phyloP scores from a whole-genome alignment of 2,113 vertebrate genomes.

The Carettochelys insculpta region DNA sequence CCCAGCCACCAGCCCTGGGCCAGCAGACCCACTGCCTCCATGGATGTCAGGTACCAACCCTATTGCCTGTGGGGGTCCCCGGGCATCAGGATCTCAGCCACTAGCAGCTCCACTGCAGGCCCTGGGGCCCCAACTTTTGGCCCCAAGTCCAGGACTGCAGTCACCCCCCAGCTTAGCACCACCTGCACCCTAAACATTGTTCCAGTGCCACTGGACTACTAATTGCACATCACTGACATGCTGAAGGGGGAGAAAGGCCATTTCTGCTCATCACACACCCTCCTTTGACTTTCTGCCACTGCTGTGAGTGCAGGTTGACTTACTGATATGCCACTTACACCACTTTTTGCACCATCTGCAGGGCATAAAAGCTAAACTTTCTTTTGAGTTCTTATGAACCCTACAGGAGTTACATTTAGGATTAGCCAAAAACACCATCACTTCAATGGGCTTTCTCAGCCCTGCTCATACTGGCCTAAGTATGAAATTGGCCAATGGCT shows the following conservation, averaged over 20 bases:
- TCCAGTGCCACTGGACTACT: not conserved
- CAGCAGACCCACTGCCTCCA: too few species aligned
- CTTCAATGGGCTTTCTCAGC: not conserved
- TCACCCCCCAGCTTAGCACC: too few species aligned
- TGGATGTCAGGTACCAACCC: too few species aligned
- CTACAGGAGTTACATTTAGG: not conserved
- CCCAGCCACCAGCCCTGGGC: too few species aligned
- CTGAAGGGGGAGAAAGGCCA: not conserved
- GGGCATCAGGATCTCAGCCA: too few species aligned
- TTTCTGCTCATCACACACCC: not conserved
- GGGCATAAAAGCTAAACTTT: not conserved
- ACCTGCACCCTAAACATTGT: too few species aligned
- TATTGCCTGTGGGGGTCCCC: too few species aligned
- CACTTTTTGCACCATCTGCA: not conserved
- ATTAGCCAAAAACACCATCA: not conserved
- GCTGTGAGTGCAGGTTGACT: not conserved
- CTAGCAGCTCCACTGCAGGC: too few species aligned
- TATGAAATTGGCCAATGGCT: not conserved
- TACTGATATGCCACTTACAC: not conserved
- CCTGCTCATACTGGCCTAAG: not conserved
- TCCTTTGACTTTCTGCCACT: not conserved
- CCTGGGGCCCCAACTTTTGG: too few species aligned
- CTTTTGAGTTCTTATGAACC: not conserved
- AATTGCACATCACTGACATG: not conserved
- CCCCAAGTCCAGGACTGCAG: too few species aligned